phyloP scores from a whole-genome alignment of 2,888 invertebrate species.

The Gastracanthus pulcherrimus region DNA sequence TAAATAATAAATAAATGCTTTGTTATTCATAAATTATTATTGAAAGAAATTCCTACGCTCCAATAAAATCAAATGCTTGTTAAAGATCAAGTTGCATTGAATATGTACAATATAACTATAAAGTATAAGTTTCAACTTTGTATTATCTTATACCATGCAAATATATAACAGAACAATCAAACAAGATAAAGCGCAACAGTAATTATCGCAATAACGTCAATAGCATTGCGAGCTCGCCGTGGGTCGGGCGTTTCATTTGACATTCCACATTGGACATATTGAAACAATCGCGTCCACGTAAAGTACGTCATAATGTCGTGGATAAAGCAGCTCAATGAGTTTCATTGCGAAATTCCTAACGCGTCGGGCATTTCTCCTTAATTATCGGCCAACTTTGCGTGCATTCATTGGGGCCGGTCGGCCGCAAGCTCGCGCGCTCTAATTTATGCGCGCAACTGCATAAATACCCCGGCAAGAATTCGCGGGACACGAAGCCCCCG shows the following conservation, averaged over 20 bases:
- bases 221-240: not conserved
- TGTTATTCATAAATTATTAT: too few species aligned
- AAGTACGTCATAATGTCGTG: conserved; percentile 7
- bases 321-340: not conserved
- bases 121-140: too few species aligned
- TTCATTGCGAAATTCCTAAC: conserved; percentile 37
- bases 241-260: not conserved
- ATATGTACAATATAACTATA: too few species aligned
- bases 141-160: too few species aligned
- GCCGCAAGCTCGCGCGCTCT: conserved; percentile 43
- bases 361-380: conserved; percentile 53
- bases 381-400: conserved; percentile 52
- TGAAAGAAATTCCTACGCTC: too few species aligned
- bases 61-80: too few species aligned
- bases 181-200: too few species aligned
- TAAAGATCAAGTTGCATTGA: too few species aligned
- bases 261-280: conserved; percentile 9
- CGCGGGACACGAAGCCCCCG: conserved; percentile 35
- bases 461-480: conserved; percentile 45
- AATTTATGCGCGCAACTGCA: conserved; percentile 55
- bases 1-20: too few species aligned
- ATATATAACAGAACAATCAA: too few species aligned
- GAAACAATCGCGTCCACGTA: conserved; percentile 10
- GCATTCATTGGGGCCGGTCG: too few species aligned
- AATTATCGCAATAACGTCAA: not conserved